Conservation (phyloP, 35 echinoderm and acorn worm genomes). For the Heliocidaris erythrogramma region DNA sequence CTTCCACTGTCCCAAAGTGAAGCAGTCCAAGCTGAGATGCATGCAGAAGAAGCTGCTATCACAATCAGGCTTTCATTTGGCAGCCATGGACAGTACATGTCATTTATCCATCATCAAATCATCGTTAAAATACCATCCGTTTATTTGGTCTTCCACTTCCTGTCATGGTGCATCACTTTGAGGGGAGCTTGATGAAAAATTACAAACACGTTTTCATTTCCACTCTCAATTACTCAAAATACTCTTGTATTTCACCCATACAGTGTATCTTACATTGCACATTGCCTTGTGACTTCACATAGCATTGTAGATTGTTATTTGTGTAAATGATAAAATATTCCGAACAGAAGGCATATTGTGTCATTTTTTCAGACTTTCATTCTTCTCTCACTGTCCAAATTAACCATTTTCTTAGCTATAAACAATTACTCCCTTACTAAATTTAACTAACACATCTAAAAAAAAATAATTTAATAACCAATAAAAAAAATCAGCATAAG, state of each 20-base stretch:
- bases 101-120: constrained; percentile 41
- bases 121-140: constrained; percentile 35
- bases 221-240: background rate
- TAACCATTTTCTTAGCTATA: background rate
- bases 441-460: background rate
- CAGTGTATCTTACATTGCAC: background rate
- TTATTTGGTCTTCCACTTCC: constrained; percentile 34
- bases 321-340: background rate
- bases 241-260: background rate
- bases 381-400: background rate
- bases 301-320: background rate
- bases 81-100: background rate
- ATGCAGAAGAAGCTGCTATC: background rate
- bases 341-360: background rate
- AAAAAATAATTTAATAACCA: background rate
- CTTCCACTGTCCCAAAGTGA: background rate
- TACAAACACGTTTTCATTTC: constrained; percentile 16
- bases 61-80: constrained; percentile 29
- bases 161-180: constrained; percentile 30
- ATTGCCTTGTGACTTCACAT: background rate
- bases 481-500: background rate
- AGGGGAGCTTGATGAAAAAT: background rate
- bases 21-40: background rate
- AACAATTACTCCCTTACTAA: background rate
- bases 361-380: background rate